Evolutionary conservation across 1,140 invertebrate species (phyloP), one percentile per base, ranked within the genome.

Genomic region (Mesaphorura yosii): DNA sequence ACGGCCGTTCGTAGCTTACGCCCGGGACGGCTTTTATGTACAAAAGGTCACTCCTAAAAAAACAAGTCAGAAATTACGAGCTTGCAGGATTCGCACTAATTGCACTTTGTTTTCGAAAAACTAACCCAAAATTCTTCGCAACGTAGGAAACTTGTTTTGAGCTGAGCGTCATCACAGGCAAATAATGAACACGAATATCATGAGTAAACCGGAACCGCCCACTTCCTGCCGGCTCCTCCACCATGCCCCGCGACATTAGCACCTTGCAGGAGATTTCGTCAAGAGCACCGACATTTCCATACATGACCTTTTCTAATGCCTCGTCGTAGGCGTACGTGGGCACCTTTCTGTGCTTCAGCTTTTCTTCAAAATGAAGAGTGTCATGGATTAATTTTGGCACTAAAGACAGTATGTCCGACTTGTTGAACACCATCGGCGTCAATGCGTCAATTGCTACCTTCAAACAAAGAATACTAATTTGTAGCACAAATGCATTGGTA

Each of bases 381-480:
- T 58, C 57, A 22, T 20, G n/a, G 0, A 47, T 51, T 14, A 53
- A 17, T 17, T 46, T 45, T 4, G 57, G 57, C 40, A 62, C 53
- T 40, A 62, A 38, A 12, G 23, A 26, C 10, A 58, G 27, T 20
- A 44, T 51, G 12, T 58, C 53, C 20, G 22, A 15, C 26, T 31
- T 29, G n/a, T 25, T 20, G 3, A 62, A 50, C 15, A 62, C 34
- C 2, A 58, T 28, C 1, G 59, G 59, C 0, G 55, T 54, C 6
- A 62, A 39, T 15, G 55, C 52, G 46, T 62, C 59, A 38, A 62
- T 53, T 22, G 55, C 56, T 12, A 61, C 39, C 59, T 61, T 17
- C 1, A 44, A 22, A 20, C n/a, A n/a, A n/a, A n/a, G n/a, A n/a
- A n/a, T n/a, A n/a, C n/a, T n/a, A n/a, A n/a, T n/a, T n/a, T n/a